Base-by-base conservation (phyloP, 2,113 vertebrate species). In the Thinocorus orbignyianus region DNA sequence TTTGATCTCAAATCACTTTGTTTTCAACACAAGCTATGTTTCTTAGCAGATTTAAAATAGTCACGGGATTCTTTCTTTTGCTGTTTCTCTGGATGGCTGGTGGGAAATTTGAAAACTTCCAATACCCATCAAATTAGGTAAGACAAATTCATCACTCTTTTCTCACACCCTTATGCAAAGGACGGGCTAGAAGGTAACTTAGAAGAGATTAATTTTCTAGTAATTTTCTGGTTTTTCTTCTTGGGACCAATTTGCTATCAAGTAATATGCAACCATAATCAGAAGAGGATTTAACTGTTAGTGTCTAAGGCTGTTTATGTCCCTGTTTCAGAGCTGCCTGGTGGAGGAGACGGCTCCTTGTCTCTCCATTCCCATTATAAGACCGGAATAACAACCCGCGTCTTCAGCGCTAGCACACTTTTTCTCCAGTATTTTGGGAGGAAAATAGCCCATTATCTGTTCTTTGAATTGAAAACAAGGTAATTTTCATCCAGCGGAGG, bases 361-460 rank as follows among this genome's bases (percentile, higher is more conserved):
- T 6, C 23, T 69, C 88, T 84, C 55, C 49, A 72, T 81, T 52
- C 65, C 61, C 54, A 57, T 84, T 61, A 25, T 12, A 41, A 48
- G 66, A 72, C 1, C 9, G 92, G 66, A 86, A 81, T 81, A 92
- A 88, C 83, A 86, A 79, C 69, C 52, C 0, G 1, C 2, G 7
- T 8, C 3, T 64, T 81, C 5, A 11, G 37, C 24, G 68, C 92
- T 65, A 77, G 48, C 42, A 46, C 46, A 88, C 86, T 71, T 90
- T 86, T 58, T 35, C 3, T 30, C 31, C 41, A 41, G 76, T 61
- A 68, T 88, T 94, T 94, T 46, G 61, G 92, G 61, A 96, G 58
- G 76, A 92, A 96, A 97, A 91, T 37, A 94, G 86, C 70, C 80
- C 92, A 95, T 92, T 93, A 95, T 87, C 73, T 93, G 83, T 58